Conservation (phyloP, 1,140 invertebrate genomes). For the Araneus ventricosus region DNA sequence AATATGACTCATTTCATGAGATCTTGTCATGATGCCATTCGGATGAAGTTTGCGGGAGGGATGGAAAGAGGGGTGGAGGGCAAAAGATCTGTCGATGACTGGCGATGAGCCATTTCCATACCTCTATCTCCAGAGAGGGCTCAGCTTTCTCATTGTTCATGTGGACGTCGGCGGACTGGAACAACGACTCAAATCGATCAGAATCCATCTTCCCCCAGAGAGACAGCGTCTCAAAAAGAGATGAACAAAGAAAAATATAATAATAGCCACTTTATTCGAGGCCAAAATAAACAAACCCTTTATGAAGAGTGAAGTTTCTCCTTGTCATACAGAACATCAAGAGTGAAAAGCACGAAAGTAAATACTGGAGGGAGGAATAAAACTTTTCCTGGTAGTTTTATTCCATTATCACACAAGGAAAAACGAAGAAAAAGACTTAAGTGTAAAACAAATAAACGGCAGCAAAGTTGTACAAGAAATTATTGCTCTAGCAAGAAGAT, state of each 20-base stretch:
- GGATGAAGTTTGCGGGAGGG: background rate
- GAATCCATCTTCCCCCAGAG: background rate
- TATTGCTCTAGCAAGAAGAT: too few species aligned
- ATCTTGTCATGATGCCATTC: background rate
- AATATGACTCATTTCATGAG: background rate
- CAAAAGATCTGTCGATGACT: background rate
- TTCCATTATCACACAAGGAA: too few species aligned
- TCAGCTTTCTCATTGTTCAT: background rate
- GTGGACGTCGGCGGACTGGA: background rate
- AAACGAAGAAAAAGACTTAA: too few species aligned
- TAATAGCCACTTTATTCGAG: background rate
- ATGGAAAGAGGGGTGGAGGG: background rate
- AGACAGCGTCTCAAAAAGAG: background rate
- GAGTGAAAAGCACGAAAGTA: too few species aligned
- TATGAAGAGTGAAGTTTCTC: too few species aligned
- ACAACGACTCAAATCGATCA: background rate
- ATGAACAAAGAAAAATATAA: background rate
- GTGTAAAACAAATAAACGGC: too few species aligned
- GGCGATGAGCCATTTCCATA: constrained; percentile 11
- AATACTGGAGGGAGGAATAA: too few species aligned
- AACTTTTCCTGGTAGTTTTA: too few species aligned
- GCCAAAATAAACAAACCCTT: background rate
- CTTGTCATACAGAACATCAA: too few species aligned
- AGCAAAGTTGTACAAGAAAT: too few species aligned
- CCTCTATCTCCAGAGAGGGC: background rate